Conservation (phyloP, 2,113 vertebrate genomes). For the Columbina picui region DNA sequence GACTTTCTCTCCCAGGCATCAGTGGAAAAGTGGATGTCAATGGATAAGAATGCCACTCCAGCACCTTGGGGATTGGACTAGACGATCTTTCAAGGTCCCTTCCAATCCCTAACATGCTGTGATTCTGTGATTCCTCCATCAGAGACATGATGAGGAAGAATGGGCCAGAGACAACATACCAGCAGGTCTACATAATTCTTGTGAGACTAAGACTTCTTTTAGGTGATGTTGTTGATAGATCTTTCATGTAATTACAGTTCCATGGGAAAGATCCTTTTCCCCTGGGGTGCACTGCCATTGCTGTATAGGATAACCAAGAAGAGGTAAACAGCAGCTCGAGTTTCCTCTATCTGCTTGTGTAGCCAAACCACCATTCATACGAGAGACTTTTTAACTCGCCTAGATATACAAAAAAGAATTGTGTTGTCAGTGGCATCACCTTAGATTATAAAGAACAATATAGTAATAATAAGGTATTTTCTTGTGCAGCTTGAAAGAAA, state of each 20-base stretch:
- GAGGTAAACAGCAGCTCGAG: not conserved
- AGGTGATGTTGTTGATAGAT: not conserved
- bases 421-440: not conserved
- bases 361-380: not conserved
- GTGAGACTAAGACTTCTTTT: not conserved
- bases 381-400: not conserved
- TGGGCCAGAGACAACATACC: fast-evolving
- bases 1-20: not conserved
- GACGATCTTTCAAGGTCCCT: no score
- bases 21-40: not conserved
- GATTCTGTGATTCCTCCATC: not conserved
- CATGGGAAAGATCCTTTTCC: not conserved
- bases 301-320: not conserved
- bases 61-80: not conserved
- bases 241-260: not conserved
- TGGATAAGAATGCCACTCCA: not conserved
- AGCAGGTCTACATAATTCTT: not conserved
- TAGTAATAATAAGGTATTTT: not conserved
- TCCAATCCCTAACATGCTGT: no score
- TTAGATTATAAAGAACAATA: not conserved
- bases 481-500: not conserved
- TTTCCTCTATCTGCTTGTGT: not conserved
- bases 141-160: not conserved
- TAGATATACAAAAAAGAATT: not conserved
- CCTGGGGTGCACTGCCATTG: not conserved